phyloP scores from a whole-genome alignment of 2,113 vertebrate genomes.

The Brachionichthys hirsutus region DNA sequence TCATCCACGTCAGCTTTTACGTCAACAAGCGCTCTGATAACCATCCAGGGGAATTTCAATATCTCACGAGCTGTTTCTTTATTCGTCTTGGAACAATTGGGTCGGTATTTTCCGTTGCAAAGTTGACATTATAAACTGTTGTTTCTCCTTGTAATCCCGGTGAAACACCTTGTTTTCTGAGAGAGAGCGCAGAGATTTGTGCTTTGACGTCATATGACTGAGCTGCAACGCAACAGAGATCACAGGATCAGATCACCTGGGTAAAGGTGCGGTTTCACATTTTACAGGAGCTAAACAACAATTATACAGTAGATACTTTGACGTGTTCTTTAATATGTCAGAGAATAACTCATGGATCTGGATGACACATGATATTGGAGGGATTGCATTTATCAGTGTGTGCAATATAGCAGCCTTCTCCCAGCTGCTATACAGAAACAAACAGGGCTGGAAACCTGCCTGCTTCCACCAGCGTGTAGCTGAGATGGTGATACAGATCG shows the following conservation, averaged over 20 bases:
- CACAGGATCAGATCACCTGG: conserved; percentile 7
- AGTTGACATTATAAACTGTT: conserved; percentile 23
- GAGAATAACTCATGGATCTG: no score
- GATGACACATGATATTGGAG: no score
- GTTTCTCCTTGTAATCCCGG: conserved; percentile 13
- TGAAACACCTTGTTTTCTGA: conserved; percentile 21
- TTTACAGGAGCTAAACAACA: conserved; percentile 40
- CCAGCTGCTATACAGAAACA: no score
- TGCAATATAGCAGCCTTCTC: no score
- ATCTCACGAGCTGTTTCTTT: conserved; percentile 37
- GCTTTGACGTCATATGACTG: conserved; percentile 38
- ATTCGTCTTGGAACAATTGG: conserved; percentile 14
- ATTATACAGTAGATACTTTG: conserved; percentile 10
- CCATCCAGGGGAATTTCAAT: conserved; percentile 43
- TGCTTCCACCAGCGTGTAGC: no score
- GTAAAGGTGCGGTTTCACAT: conserved; percentile 36
- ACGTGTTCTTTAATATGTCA: no score
- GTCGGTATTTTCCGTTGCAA: conserved; percentile 27
- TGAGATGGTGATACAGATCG: no score
- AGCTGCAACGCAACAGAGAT: conserved; percentile 27
- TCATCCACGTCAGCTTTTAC: conserved; percentile 36
- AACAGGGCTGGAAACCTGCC: no score
- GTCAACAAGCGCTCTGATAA: conserved; percentile 53
- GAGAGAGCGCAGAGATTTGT: conserved; percentile 28
- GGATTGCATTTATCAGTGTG: no score